These are phyloP conservation scores for Homarus gammarus DNA, from an alignment of 2,888 invertebrate genomes.

Conservation along the genomic window DNA sequence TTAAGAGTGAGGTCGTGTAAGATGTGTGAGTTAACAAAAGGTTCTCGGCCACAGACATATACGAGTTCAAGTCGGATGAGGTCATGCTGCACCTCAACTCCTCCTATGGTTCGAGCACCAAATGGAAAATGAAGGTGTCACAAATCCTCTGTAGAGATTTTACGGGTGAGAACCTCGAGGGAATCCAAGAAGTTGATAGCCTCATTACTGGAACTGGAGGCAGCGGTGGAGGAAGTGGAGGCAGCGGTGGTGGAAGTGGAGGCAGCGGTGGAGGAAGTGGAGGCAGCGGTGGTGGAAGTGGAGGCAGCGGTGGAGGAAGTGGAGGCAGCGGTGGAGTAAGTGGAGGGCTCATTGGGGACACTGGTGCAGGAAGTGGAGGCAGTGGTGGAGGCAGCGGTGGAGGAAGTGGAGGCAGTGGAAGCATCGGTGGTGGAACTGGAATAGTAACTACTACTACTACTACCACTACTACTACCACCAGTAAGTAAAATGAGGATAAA, in stretches of 20 bases:
- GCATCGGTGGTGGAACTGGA: neutral
- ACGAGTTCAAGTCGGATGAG: slow-evolving; percentile 22
- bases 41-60: slow-evolving; percentile 16
- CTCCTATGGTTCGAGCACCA: neutral
- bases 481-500: too few species aligned
- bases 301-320: neutral
- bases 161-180: neutral
- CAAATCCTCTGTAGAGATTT: slow-evolving; percentile 29
- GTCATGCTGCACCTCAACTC: slow-evolving; percentile 35
- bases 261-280: neutral
- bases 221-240: too few species aligned
- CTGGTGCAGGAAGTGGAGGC: too few species aligned
- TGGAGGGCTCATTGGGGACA: too few species aligned
- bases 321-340: too few species aligned
- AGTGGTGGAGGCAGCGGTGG: neutral
- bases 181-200: neutral
- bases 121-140: slow-evolving; percentile 40
- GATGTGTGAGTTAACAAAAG: too few species aligned
- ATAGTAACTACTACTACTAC: too few species aligned
- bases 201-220: neutral
- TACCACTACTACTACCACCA: too few species aligned
- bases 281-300: too few species aligned
- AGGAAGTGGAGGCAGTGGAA: neutral
- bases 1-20: too few species aligned
- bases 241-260: too few species aligned